Conservation (phyloP, 2,113 vertebrate species). For the Plecotus auritus region DNA sequence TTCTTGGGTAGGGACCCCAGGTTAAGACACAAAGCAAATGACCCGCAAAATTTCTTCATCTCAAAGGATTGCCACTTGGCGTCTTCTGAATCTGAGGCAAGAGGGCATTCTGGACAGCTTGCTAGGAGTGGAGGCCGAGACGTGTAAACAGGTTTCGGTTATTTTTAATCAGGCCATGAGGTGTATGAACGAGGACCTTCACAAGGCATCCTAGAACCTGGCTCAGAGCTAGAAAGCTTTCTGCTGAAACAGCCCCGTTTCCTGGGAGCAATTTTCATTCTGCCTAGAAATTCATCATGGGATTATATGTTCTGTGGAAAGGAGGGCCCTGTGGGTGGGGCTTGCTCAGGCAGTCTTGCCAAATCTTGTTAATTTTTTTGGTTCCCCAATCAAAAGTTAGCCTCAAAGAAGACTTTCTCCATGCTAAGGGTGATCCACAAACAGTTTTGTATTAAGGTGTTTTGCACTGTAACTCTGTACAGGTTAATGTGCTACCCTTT, state of each 20-base stretch:
- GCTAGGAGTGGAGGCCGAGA: neutral
- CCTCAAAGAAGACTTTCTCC: neutral
- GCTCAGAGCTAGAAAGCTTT: neutral
- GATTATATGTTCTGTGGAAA: neutral
- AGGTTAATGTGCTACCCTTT: neutral
- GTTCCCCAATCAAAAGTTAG: neutral
- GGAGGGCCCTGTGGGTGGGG: neutral
- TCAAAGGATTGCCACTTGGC: neutral
- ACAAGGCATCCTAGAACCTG: neutral
- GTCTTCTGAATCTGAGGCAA: neutral
- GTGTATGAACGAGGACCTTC: neutral
- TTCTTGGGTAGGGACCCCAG: neutral
- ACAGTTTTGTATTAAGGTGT: neutral
- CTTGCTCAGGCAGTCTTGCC: neutral
- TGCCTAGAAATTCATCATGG: neutral
- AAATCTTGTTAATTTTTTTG: neutral
- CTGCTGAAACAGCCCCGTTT: neutral
- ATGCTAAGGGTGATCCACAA: too few relatives aligned
- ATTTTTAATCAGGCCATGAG: neutral
- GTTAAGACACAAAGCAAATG: conserved; percentile 2
- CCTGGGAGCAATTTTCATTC: neutral
- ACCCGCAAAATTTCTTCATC: conserved; percentile 29
- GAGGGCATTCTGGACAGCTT: neutral
- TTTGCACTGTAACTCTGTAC: neutral
- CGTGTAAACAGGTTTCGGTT: neutral